phyloP scores from a whole-genome alignment of 2,113 vertebrate genomes.

The Ovis canadensis region DNA sequence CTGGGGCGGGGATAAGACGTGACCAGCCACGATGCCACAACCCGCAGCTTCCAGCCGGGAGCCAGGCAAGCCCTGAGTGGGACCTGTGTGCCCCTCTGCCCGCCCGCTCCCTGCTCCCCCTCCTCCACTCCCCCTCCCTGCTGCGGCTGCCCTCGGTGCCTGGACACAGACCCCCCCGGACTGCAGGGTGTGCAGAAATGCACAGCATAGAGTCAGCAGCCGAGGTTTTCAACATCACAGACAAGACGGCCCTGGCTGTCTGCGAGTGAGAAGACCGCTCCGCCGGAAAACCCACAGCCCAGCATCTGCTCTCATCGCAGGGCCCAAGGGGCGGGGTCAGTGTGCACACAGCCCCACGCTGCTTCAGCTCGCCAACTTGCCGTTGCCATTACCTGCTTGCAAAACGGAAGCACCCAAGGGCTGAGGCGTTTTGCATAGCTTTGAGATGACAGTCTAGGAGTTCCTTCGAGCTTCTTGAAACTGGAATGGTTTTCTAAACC shows the following conservation, averaged over 20 bases:
- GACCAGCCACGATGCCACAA: fast-evolving
- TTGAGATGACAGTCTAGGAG: neutral
- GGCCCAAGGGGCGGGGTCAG: neutral
- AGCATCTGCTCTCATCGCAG: fast-evolving
- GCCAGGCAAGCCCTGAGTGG: neutral
- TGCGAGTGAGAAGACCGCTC: neutral
- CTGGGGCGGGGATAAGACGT: neutral
- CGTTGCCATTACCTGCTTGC: neutral
- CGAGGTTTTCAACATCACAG: neutral
- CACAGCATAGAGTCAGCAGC: neutral
- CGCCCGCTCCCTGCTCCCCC: fast-evolving
- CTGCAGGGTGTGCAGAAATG: neutral
- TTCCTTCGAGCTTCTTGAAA: neutral
- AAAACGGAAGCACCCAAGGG: neutral
- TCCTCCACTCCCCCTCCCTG: neutral
- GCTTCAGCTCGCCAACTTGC: neutral
- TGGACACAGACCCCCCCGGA: fast-evolving
- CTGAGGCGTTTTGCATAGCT: neutral
- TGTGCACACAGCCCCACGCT: too few species aligned
- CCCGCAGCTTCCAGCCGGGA: neutral
- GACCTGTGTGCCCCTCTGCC: neutral
- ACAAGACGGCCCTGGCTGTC: fast-evolving
- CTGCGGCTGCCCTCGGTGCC: neutral
- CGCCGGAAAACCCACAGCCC: neutral
- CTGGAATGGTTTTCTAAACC: neutral